Evolutionary conservation across 2,888 invertebrate species (phyloP), one percentile per base, ranked within the genome.

Genomic region (Mellilla xanthometata): DNA sequence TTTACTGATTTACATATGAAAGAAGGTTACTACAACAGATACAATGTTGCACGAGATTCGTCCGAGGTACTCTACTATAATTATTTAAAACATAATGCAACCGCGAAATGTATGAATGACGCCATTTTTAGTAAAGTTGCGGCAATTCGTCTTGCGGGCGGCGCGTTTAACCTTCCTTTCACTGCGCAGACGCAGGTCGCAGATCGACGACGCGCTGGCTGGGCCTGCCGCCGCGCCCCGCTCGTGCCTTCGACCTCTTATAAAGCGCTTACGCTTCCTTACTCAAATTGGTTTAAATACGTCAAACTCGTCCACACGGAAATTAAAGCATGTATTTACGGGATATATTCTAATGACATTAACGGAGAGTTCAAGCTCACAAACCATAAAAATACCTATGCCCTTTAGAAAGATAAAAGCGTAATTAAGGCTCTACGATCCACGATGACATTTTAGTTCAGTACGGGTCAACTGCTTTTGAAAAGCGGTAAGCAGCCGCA

Each of bases 91-190:
- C 67, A 72, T 77, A 82, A 79, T 76, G 77, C 71, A 80, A 82
- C 73, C 75, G 71, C 76, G 70, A 83, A 81, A 74, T 76, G 72
- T 79, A 79, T 80, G 75, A 85, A 79, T 86, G 84, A 85, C 81
- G 87, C 85, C 86, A 88, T 85, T 86, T 84, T 85, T 85, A 80
- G 81, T 79, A 68, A 75, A 76, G 83, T 86, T 87, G 82, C 74
- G 59, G 81, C 83, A 87, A 87, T 84, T 80, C 70, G 72, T 79
- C 75, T 81, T 79, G 72, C 68, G 65, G 67, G 70, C 74, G 71
- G 73, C 72, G 66, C 59, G 66, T 76, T 78, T 84, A 86, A 83
- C 84, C 86, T 86, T 76, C 87, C 87, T 88, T 86, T 88, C 87
- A 88, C 88, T 73, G 52, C 57, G 58, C 41, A 45, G 43, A 33